These are phyloP conservation scores for Aphyosemion australe DNA, from an alignment of 2,113 vertebrate species.

Conservation along the genomic window DNA sequence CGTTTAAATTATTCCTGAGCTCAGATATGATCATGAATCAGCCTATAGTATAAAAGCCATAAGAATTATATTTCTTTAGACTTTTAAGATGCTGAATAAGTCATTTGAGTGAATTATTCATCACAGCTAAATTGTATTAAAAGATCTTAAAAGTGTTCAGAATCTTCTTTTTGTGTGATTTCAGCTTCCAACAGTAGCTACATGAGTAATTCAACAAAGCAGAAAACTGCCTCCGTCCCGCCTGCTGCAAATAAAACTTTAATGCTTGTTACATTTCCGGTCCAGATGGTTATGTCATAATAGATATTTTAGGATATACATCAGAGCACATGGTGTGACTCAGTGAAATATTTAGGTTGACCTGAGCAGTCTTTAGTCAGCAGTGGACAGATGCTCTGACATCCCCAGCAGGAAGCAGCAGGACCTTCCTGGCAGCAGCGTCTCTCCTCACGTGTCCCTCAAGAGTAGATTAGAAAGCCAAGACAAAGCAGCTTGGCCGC, in stretches of 20 bases:
- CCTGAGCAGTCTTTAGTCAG: conserved; percentile 6
- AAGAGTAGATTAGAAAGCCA: conserved; percentile 66
- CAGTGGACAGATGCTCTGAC: conserved; percentile 15
- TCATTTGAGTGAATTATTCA: no score
- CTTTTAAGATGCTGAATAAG: no score
- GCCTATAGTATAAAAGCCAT: no score
- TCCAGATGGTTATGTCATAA: conserved; percentile 5
- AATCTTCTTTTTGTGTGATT: background rate
- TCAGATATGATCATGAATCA: no score
- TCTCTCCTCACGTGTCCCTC: conserved; percentile 48
- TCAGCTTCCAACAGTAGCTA: conserved; percentile 8
- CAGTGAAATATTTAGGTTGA: conserved; percentile 35
- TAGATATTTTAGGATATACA: conserved; percentile 1
- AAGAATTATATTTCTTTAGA: no score
- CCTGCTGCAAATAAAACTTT: background rate
- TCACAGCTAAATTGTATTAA: no score
- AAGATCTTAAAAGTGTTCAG: no score
- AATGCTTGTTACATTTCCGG: background rate
- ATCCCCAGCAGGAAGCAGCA: conserved; percentile 49
- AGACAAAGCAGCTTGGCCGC: conserved; percentile 67
- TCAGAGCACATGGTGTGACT: background rate
- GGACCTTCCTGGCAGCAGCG: conserved; percentile 28
- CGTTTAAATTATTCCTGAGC: no score
- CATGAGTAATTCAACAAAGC: conserved; percentile 13
- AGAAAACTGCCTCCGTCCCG: background rate